Percentiles rank a stretch among this genome's conserved stretches.
These are phyloP conservation scores for Argyresthia albistria DNA, from an alignment of 2,888 invertebrate genomes.

Conservation along the genomic window DNA sequence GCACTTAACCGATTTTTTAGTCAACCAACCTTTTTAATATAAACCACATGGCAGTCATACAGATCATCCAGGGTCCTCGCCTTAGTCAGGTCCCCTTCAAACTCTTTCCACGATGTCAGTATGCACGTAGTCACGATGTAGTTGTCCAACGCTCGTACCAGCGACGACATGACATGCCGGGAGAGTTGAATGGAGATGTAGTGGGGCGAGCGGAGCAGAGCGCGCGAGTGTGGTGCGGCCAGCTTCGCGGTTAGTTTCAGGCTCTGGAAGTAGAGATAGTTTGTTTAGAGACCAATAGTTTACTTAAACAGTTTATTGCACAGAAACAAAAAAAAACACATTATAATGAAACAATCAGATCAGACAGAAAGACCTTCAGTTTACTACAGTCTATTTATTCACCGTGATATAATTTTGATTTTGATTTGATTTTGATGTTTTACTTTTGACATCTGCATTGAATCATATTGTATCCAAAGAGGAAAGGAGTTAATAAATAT, in stretches of 20 bases:
- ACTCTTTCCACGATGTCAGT: constrained; percentile 81
- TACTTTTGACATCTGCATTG: too few relatives aligned
- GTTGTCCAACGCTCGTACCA: constrained; percentile 81
- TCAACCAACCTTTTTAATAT: constrained; percentile 76
- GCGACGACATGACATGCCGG: constrained; percentile 82
- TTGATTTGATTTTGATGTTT: too few relatives aligned
- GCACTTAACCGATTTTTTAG: too few relatives aligned
- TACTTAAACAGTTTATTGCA: too few relatives aligned
- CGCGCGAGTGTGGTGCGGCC: constrained; percentile 46
- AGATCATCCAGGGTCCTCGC: constrained; percentile 80
- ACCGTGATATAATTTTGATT: too few relatives aligned
- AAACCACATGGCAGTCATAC: constrained; percentile 79
- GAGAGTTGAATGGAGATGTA: constrained; percentile 80
- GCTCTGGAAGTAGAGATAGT: constrained; percentile 35
- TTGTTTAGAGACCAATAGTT: too few relatives aligned
- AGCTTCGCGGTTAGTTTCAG: constrained; percentile 75
- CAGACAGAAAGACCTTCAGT: too few relatives aligned
- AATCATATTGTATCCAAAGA: too few relatives aligned
- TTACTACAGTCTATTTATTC: too few relatives aligned
- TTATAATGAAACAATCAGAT: too few relatives aligned
- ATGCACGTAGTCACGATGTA: constrained; percentile 85
- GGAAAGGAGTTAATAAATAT: too few relatives aligned
- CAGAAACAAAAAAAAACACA: too few relatives aligned
- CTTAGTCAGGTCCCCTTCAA: constrained; percentile 77
- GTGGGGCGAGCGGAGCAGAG: constrained; percentile 74